These are phyloP conservation scores for Agrotis ipsilon DNA, from an alignment of 2,888 invertebrate species.

Conservation along the genomic window DNA sequence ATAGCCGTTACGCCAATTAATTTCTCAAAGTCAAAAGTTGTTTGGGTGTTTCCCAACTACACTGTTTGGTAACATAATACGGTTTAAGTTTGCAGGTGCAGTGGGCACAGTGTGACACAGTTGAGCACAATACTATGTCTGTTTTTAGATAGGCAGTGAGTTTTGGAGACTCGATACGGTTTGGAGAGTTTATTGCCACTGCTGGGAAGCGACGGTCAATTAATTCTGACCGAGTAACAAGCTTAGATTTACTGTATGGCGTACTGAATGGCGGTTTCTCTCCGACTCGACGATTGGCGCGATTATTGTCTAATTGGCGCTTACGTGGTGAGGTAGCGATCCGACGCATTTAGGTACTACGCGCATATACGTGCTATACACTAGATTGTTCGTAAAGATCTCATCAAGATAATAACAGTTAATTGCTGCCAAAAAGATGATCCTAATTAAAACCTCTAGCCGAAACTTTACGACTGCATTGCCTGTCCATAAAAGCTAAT, in stretches of 20 bases:
- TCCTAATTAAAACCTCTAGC: slow-evolving; percentile 27
- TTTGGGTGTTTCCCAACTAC: slow-evolving; percentile 70
- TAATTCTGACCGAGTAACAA: slow-evolving; percentile 81
- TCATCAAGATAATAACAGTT: slow-evolving; percentile 30
- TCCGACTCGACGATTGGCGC: slow-evolving; percentile 62
- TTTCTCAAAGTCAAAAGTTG: slow-evolving; percentile 87
- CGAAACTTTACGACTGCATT: slow-evolving; percentile 7
- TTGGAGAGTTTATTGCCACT: slow-evolving; percentile 78
- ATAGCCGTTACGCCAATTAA: slow-evolving; percentile 89
- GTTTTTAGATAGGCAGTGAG: slow-evolving; percentile 39
- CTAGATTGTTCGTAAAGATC: slow-evolving; percentile 26
- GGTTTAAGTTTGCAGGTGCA: slow-evolving; percentile 17
- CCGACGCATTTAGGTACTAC: slow-evolving; percentile 1
- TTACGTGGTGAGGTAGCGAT: slow-evolving; percentile 51
- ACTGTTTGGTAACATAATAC: slow-evolving; percentile 52
- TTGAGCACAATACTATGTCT: slow-evolving; percentile 55
- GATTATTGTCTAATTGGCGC: slow-evolving; percentile 73
- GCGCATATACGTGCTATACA: neutral
- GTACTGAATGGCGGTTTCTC: slow-evolving; percentile 68
- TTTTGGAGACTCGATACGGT: slow-evolving; percentile 82
- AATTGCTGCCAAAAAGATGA: slow-evolving; percentile 36
- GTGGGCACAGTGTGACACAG: slow-evolving; percentile 25
- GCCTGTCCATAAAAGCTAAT: slow-evolving; percentile 17
- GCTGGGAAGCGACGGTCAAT: slow-evolving; percentile 77
- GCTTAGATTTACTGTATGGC: slow-evolving; percentile 73